Base-by-base conservation (phyloP, 2,888 invertebrate genomes). In the Synanthedon myopaeformis region DNA sequence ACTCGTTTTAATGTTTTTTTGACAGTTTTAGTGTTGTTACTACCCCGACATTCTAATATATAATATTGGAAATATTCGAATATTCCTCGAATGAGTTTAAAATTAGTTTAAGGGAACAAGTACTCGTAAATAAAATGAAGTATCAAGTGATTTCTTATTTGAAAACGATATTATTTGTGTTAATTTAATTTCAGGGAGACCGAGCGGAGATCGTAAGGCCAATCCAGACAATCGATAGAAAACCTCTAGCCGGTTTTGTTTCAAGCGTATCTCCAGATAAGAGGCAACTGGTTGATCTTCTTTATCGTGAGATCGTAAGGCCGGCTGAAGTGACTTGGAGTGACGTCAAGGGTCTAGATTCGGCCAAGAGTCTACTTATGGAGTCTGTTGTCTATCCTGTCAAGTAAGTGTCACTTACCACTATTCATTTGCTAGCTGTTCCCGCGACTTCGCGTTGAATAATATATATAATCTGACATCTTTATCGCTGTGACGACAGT, bases 341-440 rank as follows among this genome's bases (percentile, higher is more conserved):
- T 12, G 94, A 97, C 64, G 92, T 98, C 49, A 92, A 78, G 60
- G 88, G 88, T 3, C 85, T 97, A 62, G 89, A 91, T 2, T 81
- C 90, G 10, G 93, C 95, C 8, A 94, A 96, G 70, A 89, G 90
- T 64, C 76, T 93, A 55, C 84, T 97, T 13, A 94, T 95, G 85
- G 97, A 98, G 80, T 93, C 96, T 0, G 92, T 96, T 0, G 89
- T 97, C 3, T 95, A 95, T 70, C 95, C 95, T 5, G 82, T 92
- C 0, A 76, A 79, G 85, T 85, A 56, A 59, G 61, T 52, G 14
- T 14, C 45, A 6, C 45, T 45, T 45, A 10, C 2, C 35, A 35
- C 3, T 35, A 35, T 45, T n/a, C 1, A 23, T 1, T 23, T 23
- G 23, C 23, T 23, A 23, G 23, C 23, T 23, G 5, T 23, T 23